Percentiles rank a stretch among this genome's conserved stretches.
Evolutionary conservation across 2,797 vertebrate species (phyloP).

Genomic region (Tenualosa thibaudeaui): DNA sequence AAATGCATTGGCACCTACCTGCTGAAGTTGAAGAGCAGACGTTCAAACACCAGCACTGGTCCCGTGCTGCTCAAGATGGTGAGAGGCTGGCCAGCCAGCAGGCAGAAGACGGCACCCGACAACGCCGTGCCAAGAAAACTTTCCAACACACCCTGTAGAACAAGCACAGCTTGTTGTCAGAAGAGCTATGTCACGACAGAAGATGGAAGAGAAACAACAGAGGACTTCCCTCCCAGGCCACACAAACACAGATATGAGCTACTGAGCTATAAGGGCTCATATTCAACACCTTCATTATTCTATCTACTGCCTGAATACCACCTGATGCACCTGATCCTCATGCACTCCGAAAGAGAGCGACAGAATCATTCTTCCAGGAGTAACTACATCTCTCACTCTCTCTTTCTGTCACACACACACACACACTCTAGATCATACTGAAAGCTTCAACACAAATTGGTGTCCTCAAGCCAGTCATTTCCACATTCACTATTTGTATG

Average conservation of each 20-base stretch:
- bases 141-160: conserved; percentile 81
- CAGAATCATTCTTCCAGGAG: background rate
- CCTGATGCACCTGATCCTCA: too few species aligned
- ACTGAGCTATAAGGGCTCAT: background rate
- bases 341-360: too few species aligned
- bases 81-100: conserved; percentile 92
- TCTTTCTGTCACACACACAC: too few species aligned
- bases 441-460: background rate
- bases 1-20: conserved; percentile 74
- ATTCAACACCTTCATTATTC: background rate
- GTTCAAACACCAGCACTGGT: conserved; percentile 94
- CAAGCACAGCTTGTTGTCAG: conserved; percentile 22
- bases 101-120: conserved; percentile 86
- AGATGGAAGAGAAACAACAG: background rate
- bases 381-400: background rate
- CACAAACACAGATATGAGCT: background rate
- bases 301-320: background rate
- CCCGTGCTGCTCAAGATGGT: conserved; percentile 97
- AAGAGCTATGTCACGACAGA: background rate
- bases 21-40: conserved; percentile 96
- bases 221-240: background rate
- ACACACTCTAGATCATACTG: background rate
- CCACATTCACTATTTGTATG: background rate
- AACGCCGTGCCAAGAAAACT: conserved; percentile 96
- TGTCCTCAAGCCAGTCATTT: background rate